phyloP scores from a whole-genome alignment of 2,888 invertebrate genomes.

The Iselma pallidipennis region DNA sequence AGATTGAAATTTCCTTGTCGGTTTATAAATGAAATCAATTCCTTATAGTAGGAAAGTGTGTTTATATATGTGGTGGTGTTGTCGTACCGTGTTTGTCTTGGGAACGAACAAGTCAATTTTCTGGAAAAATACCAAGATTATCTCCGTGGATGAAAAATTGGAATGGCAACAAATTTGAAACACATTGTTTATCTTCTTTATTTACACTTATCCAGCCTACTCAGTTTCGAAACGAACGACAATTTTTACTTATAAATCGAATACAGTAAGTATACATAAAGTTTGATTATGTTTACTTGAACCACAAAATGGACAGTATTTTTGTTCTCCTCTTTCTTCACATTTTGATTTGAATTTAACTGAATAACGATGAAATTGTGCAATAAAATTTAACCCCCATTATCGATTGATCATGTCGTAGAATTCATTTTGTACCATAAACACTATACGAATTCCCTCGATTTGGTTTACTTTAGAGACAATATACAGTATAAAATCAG shows the following conservation, averaged over 20 bases:
- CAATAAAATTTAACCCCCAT: too few species aligned
- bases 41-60: conserved; percentile 31
- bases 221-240: conserved; percentile 5
- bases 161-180: conserved; percentile 48
- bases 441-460: too few species aligned
- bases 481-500: too few species aligned
- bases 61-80: background rate
- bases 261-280: conserved; percentile 21
- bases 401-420: too few species aligned
- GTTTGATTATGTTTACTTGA: conserved; percentile 21
- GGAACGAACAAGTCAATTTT: conserved; percentile 47
- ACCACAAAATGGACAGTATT: conserved; percentile 14
- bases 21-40: conserved; percentile 51
- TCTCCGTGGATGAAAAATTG: conserved; percentile 45
- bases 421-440: too few species aligned
- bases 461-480: too few species aligned
- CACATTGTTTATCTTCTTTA: conserved; percentile 47
- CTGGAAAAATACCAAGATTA: conserved; percentile 48
- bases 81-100: conserved; percentile 43
- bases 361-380: too few species aligned
- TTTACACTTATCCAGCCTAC: conserved; percentile 35
- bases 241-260: conserved; percentile 5
- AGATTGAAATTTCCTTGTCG: conserved; percentile 47
- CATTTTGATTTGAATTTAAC: too few species aligned
- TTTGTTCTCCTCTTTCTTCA: too few species aligned